Base-by-base conservation (phyloP, 1,140 invertebrate species). In the Tetragonula clypearis region DNA sequence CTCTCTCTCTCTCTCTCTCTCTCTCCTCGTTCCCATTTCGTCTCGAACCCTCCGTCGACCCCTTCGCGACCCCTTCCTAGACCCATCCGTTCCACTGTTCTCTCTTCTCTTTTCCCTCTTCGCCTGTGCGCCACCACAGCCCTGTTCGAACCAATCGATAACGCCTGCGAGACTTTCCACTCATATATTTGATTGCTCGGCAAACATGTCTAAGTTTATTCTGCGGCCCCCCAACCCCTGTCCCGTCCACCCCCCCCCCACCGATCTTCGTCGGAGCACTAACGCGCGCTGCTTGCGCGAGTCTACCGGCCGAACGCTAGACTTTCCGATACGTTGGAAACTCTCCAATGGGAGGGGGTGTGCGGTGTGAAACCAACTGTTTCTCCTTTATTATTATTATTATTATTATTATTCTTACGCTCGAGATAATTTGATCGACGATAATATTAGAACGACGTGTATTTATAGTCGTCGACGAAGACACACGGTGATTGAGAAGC, bases 141-240 rank as follows among this genome's bases (percentile, higher is more conserved):
- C 87, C 58, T 15, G 49, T 79, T 78, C 76, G 82, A 73, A 66
- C 85, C 88, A 90, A 94, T 94, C 93, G 92, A 94, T 94, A 93
- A 89, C 87, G 80, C 87, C 90, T 90, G 90, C 91, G 92, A 94
- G 93, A 92, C 93, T 94, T 94, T 94, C 93, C 92, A 93, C 93
- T 94, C 93, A 93, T 94, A 94, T 94, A 94, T 93, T 94, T 94
- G 93, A 94, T 94, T 94, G 93, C 93, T 94, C 90, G 93, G 90
- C 94, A 94, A 94, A 94, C 93, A 94, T 94, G 93, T 92, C 93
- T 92, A 92, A 94, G 93, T 94, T 93, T 93, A 94, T 93, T 90
- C 90, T 90, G 88, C 87, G 91, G 88, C 72, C 81, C 83, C 58
- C 58, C 30, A 11, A 15, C 30, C 35, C 23, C 60, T 26, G 17